phyloP scores from a whole-genome alignment of 2,888 invertebrate species.

The Oxycera nigricornis region DNA sequence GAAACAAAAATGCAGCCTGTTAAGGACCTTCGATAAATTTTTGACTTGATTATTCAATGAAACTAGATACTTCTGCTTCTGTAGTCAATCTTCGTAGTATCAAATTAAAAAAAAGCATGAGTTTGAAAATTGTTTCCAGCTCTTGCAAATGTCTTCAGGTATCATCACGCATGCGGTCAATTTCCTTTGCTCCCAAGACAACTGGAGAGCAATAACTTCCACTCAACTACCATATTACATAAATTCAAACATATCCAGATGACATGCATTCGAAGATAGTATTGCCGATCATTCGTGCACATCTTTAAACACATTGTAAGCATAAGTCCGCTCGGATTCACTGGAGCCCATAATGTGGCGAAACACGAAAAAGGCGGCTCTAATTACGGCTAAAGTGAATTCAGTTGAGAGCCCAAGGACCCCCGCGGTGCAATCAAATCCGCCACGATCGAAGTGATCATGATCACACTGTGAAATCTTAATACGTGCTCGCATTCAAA shows the following conservation, averaged over 20 bases:
- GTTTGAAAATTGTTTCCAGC: too few relatives aligned
- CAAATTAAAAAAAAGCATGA: too few relatives aligned
- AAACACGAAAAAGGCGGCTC: constrained; percentile 39
- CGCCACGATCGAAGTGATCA: constrained; percentile 24
- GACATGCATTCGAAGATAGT: neutral
- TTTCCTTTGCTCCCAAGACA: too few relatives aligned
- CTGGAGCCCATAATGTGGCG: neutral
- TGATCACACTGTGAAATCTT: constrained; percentile 33
- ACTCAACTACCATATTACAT: constrained; percentile 1
- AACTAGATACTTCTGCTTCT: too few relatives aligned
- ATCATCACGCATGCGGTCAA: too few relatives aligned
- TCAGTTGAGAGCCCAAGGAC: constrained; percentile 10
- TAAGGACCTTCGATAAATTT: too few relatives aligned
- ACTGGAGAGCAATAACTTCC: neutral
- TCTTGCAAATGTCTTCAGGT: too few relatives aligned
- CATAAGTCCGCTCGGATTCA: neutral
- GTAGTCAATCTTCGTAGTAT: too few relatives aligned
- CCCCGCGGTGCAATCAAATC: constrained; percentile 38
- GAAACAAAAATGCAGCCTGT: too few relatives aligned
- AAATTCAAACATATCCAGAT: neutral
- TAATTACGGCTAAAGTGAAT: constrained; percentile 36
- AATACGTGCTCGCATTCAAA: constrained; percentile 13
- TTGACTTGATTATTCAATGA: too few relatives aligned
- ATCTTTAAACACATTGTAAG: neutral
- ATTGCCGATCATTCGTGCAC: neutral